Base-by-base conservation (phyloP, 2,888 invertebrate genomes). In the Mythimna albipuncta region DNA sequence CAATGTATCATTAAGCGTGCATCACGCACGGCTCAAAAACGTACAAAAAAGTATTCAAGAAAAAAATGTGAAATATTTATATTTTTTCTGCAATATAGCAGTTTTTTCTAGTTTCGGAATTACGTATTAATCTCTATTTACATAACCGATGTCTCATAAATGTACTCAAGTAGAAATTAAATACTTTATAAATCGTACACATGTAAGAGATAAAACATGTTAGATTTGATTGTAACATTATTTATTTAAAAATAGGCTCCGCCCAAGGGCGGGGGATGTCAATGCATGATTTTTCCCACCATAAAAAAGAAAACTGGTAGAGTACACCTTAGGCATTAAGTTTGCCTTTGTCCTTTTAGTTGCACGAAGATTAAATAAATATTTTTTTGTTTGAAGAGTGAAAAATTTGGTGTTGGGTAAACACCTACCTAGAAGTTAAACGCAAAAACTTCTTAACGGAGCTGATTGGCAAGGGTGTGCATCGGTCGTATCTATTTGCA, bases 181-280 rank as follows among this genome's bases (percentile, higher is more conserved):
- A 67, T 55, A 41, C 32, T n/a, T 50, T n/a, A 41, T 67, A 38
- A 7, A 44, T 58, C 35, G 50, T 32, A 67, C 21, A 73, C 2
- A 6, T 38, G 16, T 11, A 47, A 38, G 62, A 64, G 50, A 76
- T 58, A 67, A 50, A 19, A 65, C 13, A 41, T 13, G 19, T 2
- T 10, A 21, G 38, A 72, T 58, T 21, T 68, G 38, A 32, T 41
- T n/a, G 50, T 35, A 41, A 19, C 41, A 26, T 11, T 57, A n/a
- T 41, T 11, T 38, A 26, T 7, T n/a, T 19, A 32, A n/a, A 4
- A 35, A n/a, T n/a, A n/a, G n/a, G n/a, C n/a, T n/a, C n/a, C n/a
- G n/a, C n/a, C n/a, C n/a, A n/a, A n/a, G n/a, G n/a, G n/a, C n/a
- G n/a, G n/a, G n/a, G n/a, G n/a, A n/a, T n/a, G n/a, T n/a, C n/a